Evolutionary conservation across 2,888 invertebrate species (phyloP).

Genomic region (Phania funesta): DNA sequence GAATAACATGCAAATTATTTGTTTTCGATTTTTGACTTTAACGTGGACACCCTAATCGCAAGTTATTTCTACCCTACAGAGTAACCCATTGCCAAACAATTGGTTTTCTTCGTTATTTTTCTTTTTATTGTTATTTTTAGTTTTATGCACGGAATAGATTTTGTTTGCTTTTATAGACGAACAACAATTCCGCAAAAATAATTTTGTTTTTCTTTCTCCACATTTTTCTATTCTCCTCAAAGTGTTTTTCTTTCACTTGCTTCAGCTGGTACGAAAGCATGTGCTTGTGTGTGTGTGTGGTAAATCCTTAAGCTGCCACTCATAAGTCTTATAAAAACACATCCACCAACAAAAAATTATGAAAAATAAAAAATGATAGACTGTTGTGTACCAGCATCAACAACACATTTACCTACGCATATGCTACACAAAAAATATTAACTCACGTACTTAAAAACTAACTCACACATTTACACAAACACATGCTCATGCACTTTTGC

Average conservation of each 20-base stretch:
- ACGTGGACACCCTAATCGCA: too few species aligned
- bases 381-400: conserved; percentile 2
- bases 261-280: not conserved
- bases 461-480: not conserved
- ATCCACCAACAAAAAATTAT: not conserved
- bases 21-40: too few species aligned
- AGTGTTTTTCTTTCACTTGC: conserved; percentile 39
- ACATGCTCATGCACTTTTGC: not conserved
- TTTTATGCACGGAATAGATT: not conserved
- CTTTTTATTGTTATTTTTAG: not conserved
- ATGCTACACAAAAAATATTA: conserved; percentile 19
- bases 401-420: conserved; percentile 4
- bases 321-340: conserved; percentile 18
- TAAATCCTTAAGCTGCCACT: conserved; percentile 26
- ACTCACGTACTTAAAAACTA: not conserved
- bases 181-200: not conserved
- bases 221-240: not conserved
- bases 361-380: not conserved
- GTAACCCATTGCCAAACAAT: too few species aligned
- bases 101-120: not conserved
- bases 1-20: too few species aligned
- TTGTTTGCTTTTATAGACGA: conserved; percentile 11
- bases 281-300: not conserved
- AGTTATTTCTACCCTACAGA: too few species aligned
- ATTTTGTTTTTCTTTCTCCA: not conserved